Evolutionary conservation across 1,140 invertebrate genomes (phyloP).

Genomic region (Cyclargus thomasi): DNA sequence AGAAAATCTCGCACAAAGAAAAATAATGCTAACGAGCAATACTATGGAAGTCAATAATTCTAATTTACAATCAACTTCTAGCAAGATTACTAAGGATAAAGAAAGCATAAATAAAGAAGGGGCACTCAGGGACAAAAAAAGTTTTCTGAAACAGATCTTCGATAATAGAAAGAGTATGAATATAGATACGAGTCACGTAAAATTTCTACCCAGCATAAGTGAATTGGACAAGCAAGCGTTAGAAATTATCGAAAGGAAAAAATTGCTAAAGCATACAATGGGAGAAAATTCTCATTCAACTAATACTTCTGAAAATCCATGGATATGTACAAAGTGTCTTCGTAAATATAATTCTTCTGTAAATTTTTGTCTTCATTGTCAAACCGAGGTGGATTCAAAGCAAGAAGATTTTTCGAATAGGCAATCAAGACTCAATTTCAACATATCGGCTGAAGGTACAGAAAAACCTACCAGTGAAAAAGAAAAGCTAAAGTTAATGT

Average conservation of each 20-base stretch:
- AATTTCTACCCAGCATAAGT: conserved; percentile 85
- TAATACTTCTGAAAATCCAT: conserved; percentile 27
- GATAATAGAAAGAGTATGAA: conserved; percentile 62
- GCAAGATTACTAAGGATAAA: conserved; percentile 28
- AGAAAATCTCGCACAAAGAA: conserved; percentile 32
- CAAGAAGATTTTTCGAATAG: conserved; percentile 1
- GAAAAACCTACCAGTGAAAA: conserved; percentile 41
- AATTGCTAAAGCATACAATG: conserved; percentile 30
- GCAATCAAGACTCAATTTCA: not conserved
- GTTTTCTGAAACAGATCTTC: conserved; percentile 63
- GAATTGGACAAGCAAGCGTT: conserved; percentile 86
- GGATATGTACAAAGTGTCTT: conserved; percentile 56
- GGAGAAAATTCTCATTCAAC: not conserved
- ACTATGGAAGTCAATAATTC: conserved; percentile 20
- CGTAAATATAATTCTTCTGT: conserved; percentile 49
- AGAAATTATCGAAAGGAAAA: conserved; percentile 79
- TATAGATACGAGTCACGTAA: conserved; percentile 52
- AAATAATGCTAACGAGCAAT: conserved; percentile 34
- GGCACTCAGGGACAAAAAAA: conserved; percentile 55
- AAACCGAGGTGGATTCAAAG: conserved; percentile 26
- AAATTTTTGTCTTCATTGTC: conserved; percentile 46
- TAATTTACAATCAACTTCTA: conserved; percentile 19
- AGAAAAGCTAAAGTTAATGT: conserved; percentile 60
- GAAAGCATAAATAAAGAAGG: too few species aligned
- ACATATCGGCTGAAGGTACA: conserved; percentile 21